Evolutionary conservation across 2,113 vertebrate genomes (phyloP).

Genomic region (Eulacestoma nigropectus): DNA sequence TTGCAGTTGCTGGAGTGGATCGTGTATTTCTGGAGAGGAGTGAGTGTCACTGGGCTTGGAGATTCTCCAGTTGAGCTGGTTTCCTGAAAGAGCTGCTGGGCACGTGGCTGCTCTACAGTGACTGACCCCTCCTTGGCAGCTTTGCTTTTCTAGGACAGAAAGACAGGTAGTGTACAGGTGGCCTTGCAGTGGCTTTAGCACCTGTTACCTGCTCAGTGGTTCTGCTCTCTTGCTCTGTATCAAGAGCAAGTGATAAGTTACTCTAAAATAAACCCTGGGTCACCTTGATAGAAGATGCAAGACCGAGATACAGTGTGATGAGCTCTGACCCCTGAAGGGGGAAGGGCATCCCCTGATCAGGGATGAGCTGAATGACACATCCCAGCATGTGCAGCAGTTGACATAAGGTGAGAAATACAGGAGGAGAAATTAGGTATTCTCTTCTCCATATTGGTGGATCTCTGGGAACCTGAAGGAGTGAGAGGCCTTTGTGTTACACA

Average conservation of each 20-base stretch:
- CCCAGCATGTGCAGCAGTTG: rapidly evolving
- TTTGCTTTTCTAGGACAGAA: background rate
- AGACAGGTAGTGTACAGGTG: background rate
- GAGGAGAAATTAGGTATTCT: background rate
- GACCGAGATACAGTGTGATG: background rate
- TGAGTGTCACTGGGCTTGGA: background rate
- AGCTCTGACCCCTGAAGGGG: background rate
- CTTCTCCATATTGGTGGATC: background rate
- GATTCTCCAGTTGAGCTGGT: background rate
- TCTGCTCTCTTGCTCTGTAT: background rate
- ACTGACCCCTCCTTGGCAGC: background rate
- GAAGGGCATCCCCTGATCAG: background rate
- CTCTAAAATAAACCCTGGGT: background rate
- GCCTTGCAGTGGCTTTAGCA: background rate
- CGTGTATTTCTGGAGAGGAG: background rate
- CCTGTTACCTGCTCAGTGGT: background rate
- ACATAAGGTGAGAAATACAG: rapidly evolving
- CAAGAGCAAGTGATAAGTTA: background rate
- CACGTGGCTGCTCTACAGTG: background rate
- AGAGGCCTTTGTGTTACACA: background rate
- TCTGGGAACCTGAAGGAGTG: background rate
- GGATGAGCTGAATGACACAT: background rate
- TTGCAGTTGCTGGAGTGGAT: conserved; percentile 24
- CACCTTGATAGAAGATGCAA: background rate
- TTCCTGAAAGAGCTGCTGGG: background rate